Evolutionary conservation across 2,888 invertebrate species (phyloP).

Genomic region (Platycnemis pennipes): DNA sequence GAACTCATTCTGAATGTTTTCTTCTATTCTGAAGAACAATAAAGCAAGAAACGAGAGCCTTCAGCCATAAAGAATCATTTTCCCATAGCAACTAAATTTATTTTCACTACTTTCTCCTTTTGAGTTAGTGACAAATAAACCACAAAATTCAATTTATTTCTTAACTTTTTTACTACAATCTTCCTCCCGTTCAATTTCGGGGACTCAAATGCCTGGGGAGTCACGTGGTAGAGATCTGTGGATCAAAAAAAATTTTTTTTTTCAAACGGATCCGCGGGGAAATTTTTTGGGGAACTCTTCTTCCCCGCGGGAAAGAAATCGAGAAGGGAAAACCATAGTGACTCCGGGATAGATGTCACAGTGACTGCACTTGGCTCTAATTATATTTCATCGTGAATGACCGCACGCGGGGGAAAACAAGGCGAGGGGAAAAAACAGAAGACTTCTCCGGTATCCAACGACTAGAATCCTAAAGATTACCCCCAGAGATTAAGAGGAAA

Average conservation of each 20-base stretch:
- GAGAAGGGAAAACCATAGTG: not conserved
- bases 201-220: too few relatives aligned
- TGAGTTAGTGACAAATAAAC: not conserved
- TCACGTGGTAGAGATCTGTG: too few relatives aligned
- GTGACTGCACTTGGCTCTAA: not conserved
- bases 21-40: too few relatives aligned
- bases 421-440: not conserved
- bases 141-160: not conserved
- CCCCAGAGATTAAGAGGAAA: not conserved
- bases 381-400: not conserved
- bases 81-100: too few relatives aligned
- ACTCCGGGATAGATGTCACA: not conserved
- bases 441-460: not conserved
- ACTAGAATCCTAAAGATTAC: not conserved
- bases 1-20: too few relatives aligned
- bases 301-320: not conserved
- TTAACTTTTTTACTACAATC: not conserved
- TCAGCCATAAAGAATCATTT: too few relatives aligned
- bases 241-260: not conserved
- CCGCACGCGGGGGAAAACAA: not conserved
- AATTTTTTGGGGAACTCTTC: not conserved
- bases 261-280: not conserved
- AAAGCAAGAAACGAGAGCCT: too few relatives aligned
- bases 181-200: not conserved
- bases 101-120: too few relatives aligned